phyloP scores from a whole-genome alignment of 2,113 vertebrate species.

The Labeo rohita region DNA sequence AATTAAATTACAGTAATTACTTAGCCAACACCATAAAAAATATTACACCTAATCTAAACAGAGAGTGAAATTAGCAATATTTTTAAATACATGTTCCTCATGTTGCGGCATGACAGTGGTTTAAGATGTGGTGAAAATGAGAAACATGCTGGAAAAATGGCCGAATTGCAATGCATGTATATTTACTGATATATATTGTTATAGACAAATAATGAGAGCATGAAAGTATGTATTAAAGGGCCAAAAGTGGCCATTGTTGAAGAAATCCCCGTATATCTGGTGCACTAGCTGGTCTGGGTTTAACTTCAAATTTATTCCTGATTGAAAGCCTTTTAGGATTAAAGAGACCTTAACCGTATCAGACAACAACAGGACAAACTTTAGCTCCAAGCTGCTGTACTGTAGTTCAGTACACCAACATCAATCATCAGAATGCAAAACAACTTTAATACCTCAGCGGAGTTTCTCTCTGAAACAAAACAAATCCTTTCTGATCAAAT shows the following conservation, averaged over 20 bases:
- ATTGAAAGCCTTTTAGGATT: slow-evolving; percentile 22
- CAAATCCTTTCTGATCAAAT: slow-evolving; percentile 48
- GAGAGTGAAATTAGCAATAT: not conserved
- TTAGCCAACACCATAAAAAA: not conserved
- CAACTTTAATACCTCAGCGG: slow-evolving; percentile 36
- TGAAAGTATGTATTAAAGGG: not conserved
- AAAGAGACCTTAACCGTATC: not conserved
- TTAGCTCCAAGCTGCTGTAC: slow-evolving; percentile 23
- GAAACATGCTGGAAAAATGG: not conserved
- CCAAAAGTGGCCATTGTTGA: not conserved
- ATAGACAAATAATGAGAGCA: not conserved
- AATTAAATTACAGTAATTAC: not conserved
- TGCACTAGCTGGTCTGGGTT: not conserved
- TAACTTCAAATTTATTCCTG: not conserved
- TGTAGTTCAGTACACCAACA: slow-evolving; percentile 1
- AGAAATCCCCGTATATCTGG: not conserved
- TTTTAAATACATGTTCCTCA: too few relatives aligned
- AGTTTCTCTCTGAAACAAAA: slow-evolving; percentile 36
- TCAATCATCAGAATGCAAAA: slow-evolving; percentile 39
- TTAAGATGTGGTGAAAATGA: not conserved
- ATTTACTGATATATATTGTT: not conserved
- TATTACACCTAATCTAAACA: not conserved
- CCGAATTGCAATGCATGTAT: not conserved
- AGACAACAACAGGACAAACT: not conserved
- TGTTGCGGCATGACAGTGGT: not conserved